Conservation (phyloP, 2,888 invertebrate genomes). For the Neria commutata region DNA sequence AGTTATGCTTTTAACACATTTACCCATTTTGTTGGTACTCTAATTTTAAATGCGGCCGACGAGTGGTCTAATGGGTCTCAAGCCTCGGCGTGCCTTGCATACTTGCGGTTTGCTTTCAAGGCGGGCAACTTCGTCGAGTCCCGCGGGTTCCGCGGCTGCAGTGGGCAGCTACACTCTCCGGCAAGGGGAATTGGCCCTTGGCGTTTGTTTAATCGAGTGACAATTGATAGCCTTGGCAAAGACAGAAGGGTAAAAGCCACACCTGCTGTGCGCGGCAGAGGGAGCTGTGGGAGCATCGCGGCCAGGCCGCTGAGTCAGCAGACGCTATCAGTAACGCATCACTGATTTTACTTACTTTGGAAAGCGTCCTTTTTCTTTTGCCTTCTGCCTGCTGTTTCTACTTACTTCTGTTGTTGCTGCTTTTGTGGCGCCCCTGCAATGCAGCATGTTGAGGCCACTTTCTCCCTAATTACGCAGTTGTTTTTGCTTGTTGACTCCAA, state of each 20-base stretch:
- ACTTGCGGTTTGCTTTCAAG: neutral
- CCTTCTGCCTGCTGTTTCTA: neutral
- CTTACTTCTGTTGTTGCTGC: too few relatives aligned
- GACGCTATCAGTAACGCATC: too few relatives aligned
- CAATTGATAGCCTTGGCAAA: too few relatives aligned
- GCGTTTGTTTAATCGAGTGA: constrained; percentile 34
- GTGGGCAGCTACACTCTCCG: too few relatives aligned
- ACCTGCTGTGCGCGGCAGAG: too few relatives aligned
- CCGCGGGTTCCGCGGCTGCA: too few relatives aligned
- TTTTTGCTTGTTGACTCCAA: too few relatives aligned
- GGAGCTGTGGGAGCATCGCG: neutral
- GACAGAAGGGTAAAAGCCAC: neutral
- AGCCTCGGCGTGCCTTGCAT: neutral
- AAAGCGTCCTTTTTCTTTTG: neutral
- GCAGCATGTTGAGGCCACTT: neutral
- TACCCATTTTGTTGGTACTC: neutral
- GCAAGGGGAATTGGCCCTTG: too few relatives aligned
- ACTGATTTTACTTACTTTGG: neutral
- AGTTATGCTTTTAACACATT: neutral
- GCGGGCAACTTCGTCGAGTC: too few relatives aligned
- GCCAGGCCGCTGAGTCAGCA: too few relatives aligned
- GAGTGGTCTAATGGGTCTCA: neutral
- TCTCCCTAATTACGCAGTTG: too few relatives aligned
- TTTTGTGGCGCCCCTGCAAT: neutral
- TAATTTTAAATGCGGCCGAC: neutral